Base-by-base conservation (phyloP, 1,140 invertebrate species). In the Bombus haemorrhoidalis region DNA sequence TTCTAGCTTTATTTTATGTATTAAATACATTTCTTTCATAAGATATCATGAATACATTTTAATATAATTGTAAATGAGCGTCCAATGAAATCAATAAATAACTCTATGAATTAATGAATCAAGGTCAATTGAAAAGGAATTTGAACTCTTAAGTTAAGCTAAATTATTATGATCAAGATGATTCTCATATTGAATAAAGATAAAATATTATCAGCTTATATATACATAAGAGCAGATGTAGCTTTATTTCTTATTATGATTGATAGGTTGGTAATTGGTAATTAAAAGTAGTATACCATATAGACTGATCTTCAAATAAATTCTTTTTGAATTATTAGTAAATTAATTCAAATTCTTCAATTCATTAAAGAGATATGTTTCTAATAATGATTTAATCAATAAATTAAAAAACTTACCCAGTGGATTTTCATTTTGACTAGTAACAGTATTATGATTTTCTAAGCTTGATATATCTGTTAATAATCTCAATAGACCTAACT, bases 401-500 rank as follows among this genome's bases (percentile, higher is more conserved):
- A 39, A 64, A 53, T 78, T 34, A 37, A 72, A 68, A 76, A 66
- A 81, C 75, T 91, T 89, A 91, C 89, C 87, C 75, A 88, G 85
- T 87, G 72, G 39, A 85, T 80, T 90, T 91, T 90, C 90, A 64
- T 79, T 68, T 75, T 76, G 88, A 93, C 86, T 91, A 84, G 86
- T 90, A 66, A 86, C 75, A 68, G 80, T 84, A 47, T 89, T 89
- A 62, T 47, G 81, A 77, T 39, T 83, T 53, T 92, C 91, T 25
- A 81, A 39, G 57, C 15, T 72, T 73, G 86, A 89, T 47, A 84
- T 37, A 78, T 91, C 82, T 22, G 93, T 94, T 69, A 96, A 90
- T 83, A 97, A 92, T 81, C 96, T 96, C 75, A 95, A 91, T 18
- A 97, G 94, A 77, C 96, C 96, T 81, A 97, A 90, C 41, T 96